These are phyloP conservation scores for Seriola dumerili DNA, from an alignment of 2,113 vertebrate genomes.

Conservation along the genomic window DNA sequence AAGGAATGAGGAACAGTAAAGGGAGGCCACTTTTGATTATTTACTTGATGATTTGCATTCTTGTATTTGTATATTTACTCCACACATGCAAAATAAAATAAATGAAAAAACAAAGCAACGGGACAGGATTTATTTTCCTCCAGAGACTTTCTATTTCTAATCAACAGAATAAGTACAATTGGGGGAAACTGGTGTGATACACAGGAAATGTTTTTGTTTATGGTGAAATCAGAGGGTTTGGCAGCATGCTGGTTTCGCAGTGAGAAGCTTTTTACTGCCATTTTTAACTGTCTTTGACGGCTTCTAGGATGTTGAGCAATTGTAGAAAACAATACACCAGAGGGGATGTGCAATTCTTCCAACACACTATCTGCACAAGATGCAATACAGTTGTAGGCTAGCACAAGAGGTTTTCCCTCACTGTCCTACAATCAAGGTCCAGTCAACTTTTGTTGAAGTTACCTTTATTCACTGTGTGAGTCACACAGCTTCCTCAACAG, in stretches of 20 bases:
- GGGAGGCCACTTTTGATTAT: not conserved
- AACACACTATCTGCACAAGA: conserved; percentile 1
- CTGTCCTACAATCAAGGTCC: conserved; percentile 3
- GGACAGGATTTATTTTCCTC: conserved; percentile 73
- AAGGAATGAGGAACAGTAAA: not conserved
- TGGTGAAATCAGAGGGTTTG: conserved; percentile 50
- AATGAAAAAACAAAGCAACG: conserved; percentile 34
- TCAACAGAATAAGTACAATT: conserved; percentile 67
- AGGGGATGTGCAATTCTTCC: conserved; percentile 37
- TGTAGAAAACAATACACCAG: conserved; percentile 55
- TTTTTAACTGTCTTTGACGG: conserved; percentile 34
- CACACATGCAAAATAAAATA: conserved; percentile 6
- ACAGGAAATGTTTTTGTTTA: conserved; percentile 79
- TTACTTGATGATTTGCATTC: not conserved
- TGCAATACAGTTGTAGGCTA: conserved; percentile 15
- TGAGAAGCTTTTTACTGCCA: conserved; percentile 22
- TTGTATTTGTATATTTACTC: conserved; percentile 36
- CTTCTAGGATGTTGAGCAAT: conserved; percentile 52
- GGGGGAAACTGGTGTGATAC: conserved; percentile 70
- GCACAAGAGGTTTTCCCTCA: conserved; percentile 1
- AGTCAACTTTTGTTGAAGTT: not conserved
- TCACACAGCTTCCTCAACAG: no score
- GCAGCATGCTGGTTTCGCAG: conserved; percentile 44
- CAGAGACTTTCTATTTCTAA: conserved; percentile 67
- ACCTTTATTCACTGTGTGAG: not conserved